Evolutionary conservation across 2,113 vertebrate genomes (phyloP), one percentile per base, ranked within the genome.

Genomic region (Dipodomys merriami): DNA sequence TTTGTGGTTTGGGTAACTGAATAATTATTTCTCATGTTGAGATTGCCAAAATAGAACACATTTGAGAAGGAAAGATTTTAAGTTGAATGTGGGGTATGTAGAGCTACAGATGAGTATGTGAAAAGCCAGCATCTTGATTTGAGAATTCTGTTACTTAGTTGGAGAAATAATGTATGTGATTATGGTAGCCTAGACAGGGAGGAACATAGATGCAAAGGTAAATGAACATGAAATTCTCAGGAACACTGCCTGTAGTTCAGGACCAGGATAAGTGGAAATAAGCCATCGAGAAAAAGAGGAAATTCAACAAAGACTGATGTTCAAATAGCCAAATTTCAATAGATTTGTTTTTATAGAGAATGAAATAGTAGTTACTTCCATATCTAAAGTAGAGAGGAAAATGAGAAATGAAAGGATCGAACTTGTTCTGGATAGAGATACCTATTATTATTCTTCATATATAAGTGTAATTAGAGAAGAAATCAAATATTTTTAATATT

Each of bases 91-190:
- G 57, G 23, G 90, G 30, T 62, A 27, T 35, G 0, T 8, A 73
- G 67, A 60, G 3, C 1, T 84, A 64, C 35, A 80, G 35, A 29
- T 30, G 77, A 72, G 1, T 77, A 12, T n/a, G 5, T 83, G 19
- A 44, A 30, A 0, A 6, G 15, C 1, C 6, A 80, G 22, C 2
- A 60, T 6, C 33, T 25, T 0, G 2, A 67, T 15, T 46, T n/a
- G n/a, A 80, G 25, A 79, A 64, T 25, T 77, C n/a, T 30, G 1
- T 65, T 30, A 22, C 29, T 77, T 19, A 39, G 39, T 33, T 46
- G 23, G 20, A 49, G 33, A 91, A 85, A 69, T 92, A 76, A 7
- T n/a, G 57, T 57, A 5, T 89, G 9, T 81, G 25, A 2, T n/a
- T 80, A 35, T 65, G 53, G 2, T 18, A 84, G n/a, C 13, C 25